A percentile compares a stretch with the other conserved stretches of the same genome.
Evolutionary conservation across 1,140 invertebrate species (phyloP).

Genomic region (Tribolium castaneum): DNA sequence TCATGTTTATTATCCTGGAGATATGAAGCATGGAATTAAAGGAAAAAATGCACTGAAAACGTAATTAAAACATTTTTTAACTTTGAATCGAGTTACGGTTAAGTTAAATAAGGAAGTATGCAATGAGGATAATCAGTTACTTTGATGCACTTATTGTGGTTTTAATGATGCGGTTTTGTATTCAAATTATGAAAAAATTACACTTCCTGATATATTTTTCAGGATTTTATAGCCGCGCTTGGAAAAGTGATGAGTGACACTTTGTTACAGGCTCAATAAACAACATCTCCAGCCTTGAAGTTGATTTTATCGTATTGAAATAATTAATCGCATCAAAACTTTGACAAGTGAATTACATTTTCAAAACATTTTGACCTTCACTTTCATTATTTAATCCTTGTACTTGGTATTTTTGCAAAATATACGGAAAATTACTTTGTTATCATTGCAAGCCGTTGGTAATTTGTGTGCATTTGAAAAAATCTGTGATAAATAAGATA

Average conservation of each 20-base stretch:
- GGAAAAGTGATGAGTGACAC: not conserved
- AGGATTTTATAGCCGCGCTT: no score
- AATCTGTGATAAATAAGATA: not conserved
- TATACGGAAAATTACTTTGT: not conserved
- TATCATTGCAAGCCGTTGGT: no score
- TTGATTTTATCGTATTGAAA: conserved; percentile 12
- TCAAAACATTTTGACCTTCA: conserved; percentile 14
- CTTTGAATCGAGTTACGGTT: no score
- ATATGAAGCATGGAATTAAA: not conserved
- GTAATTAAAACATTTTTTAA: no score
- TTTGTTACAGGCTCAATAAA: not conserved
- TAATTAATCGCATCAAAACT: conserved; percentile 17
- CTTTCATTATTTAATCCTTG: not conserved
- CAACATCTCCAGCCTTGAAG: not conserved
- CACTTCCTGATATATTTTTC: no score
- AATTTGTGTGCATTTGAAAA: not conserved
- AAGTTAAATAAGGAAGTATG: no score
- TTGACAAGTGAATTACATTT: conserved; percentile 27
- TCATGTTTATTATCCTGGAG: not conserved
- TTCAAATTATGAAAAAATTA: no score
- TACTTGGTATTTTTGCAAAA: not conserved
- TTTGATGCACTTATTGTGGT: no score
- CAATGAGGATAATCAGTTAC: no score
- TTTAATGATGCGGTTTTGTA: no score
- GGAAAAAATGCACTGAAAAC: not conserved